phyloP scores from a whole-genome alignment of 2,888 invertebrate species.

The Zhuqinia jingwanae region DNA sequence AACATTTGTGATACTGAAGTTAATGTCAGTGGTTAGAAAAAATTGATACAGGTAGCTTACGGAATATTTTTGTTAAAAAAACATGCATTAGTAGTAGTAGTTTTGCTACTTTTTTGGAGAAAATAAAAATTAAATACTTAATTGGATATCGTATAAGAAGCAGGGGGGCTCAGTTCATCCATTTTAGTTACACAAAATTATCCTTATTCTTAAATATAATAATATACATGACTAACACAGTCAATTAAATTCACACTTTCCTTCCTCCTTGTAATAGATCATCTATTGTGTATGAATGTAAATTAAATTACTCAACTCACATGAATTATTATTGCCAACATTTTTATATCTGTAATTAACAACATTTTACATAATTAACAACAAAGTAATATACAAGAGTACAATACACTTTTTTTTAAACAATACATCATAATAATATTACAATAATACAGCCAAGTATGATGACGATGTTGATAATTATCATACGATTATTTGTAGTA shows the following conservation, averaged over 20 bases:
- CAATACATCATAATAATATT: neutral
- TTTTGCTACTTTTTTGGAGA: no score
- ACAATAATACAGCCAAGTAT: neutral
- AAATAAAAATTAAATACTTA: conserved; percentile 23
- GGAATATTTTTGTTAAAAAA: neutral
- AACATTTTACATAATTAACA: no score
- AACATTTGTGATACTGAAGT: no score
- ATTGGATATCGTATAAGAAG: conserved; percentile 10
- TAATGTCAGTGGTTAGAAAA: no score
- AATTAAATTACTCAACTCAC: conserved; percentile 26
- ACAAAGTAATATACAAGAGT: conserved; percentile 7
- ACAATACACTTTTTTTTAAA: no score
- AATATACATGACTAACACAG: conserved; percentile 59
- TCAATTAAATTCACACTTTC: conserved; percentile 59
- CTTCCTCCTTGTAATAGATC: conserved; percentile 43
- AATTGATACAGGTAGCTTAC: no score
- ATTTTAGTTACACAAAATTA: neutral
- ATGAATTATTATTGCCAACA: conserved; percentile 20
- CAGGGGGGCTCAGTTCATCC: conserved; percentile 37
- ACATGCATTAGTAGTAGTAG: conserved; percentile 30
- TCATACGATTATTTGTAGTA: no score
- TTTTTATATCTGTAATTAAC: conserved; percentile 36
- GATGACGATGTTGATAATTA: neutral
- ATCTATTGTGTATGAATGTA: conserved; percentile 14
- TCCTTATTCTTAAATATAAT: conserved; percentile 32